Evolutionary conservation across 2,888 invertebrate species (phyloP).

Genomic region (Glyphotaelius pellucidus): DNA sequence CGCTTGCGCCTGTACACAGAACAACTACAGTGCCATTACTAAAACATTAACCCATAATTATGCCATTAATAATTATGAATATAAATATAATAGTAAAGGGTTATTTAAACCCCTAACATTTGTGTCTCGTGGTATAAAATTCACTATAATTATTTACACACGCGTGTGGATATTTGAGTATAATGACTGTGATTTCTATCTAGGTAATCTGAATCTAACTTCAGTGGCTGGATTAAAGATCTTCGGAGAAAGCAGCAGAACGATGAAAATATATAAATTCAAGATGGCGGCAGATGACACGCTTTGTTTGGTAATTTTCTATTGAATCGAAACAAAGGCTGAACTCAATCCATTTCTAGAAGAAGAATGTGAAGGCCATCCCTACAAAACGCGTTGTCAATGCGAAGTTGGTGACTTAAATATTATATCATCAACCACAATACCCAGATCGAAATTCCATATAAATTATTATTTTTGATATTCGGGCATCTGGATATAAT

Average conservation of each 20-base stretch:
- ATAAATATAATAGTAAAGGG: neutral
- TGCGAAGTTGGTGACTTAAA: too few relatives aligned
- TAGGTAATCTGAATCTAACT: neutral
- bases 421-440: neutral
- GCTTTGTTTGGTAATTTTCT: too few relatives aligned
- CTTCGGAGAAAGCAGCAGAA: neutral
- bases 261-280: neutral
- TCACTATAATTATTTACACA: neutral
- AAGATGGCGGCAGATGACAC: neutral
- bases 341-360: too few relatives aligned
- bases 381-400: too few relatives aligned
- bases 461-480: neutral
- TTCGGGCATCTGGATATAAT: too few relatives aligned
- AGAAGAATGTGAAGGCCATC: too few relatives aligned
- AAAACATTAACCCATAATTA: too few relatives aligned
- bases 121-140: neutral
- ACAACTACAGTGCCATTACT: too few relatives aligned
- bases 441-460: neutral
- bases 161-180: neutral
- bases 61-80: neutral
- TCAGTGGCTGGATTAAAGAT: neutral
- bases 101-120: neutral
- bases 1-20: too few relatives aligned
- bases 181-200: neutral
- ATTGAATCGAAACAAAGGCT: too few relatives aligned